Evolutionary conservation across 1,140 invertebrate genomes (phyloP).

Genomic region (Drosophila jambulina): DNA sequence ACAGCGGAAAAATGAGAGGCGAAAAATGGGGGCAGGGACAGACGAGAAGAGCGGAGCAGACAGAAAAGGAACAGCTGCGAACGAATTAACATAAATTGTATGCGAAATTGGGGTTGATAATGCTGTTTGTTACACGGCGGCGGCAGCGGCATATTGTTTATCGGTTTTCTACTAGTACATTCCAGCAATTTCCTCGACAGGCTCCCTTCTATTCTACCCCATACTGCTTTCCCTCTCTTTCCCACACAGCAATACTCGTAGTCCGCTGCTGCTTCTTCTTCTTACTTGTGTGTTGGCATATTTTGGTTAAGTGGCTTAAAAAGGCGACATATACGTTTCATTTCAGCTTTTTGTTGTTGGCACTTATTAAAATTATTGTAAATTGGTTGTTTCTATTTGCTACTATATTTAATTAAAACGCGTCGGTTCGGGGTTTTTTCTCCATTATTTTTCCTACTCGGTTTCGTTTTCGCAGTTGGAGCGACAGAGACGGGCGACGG

Average conservation of each 20-base stretch:
- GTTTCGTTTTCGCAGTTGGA: conserved; percentile 63
- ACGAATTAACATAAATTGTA: conserved; percentile 61
- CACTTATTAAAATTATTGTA: conserved; percentile 36
- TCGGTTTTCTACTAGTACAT: conserved; percentile 60
- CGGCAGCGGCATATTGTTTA: conserved; percentile 60
- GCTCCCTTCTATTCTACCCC: conserved; percentile 25
- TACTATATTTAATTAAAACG: conserved; percentile 41
- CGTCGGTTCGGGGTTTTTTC: conserved; percentile 16
- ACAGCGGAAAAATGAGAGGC: conserved; percentile 31
- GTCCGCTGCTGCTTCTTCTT: conserved; percentile 25
- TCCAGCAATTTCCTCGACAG: conserved; percentile 63
- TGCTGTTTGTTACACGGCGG: conserved; percentile 46
- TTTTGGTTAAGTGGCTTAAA: conserved; percentile 49
- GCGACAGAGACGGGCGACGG: conserved; percentile 49
- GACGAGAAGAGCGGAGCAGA: conserved; percentile 31
- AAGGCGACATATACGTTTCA: conserved; percentile 16
- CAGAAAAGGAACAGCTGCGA: conserved; percentile 49
- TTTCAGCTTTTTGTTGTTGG: conserved; percentile 23
- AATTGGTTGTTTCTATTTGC: conserved; percentile 16
- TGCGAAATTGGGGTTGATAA: conserved; percentile 54
- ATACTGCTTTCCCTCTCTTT: conserved; percentile 23
- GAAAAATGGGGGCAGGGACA: conserved; percentile 54
- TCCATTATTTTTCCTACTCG: conserved; percentile 32
- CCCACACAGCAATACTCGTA: conserved; percentile 23
- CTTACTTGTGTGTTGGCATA: conserved; percentile 56